These are phyloP conservation scores for Trachelus stipa DNA, from an alignment of 2,888 invertebrate species.

Conservation along the genomic window DNA sequence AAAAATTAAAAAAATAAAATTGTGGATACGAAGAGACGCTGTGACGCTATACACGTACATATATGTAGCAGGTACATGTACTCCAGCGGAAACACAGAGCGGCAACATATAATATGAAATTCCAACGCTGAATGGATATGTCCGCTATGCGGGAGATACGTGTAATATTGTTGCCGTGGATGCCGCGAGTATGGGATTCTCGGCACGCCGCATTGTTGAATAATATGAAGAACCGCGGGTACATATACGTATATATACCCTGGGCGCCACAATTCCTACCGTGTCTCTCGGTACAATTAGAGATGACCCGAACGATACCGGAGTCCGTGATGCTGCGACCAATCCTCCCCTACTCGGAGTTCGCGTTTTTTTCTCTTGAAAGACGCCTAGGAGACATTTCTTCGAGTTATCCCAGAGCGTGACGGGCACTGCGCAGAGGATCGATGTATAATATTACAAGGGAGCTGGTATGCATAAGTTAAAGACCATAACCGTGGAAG, in stretches of 20 bases:
- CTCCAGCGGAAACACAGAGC: neutral
- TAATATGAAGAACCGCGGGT: constrained; percentile 37
- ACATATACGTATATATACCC: constrained; percentile 10
- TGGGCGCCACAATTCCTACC: constrained; percentile 40
- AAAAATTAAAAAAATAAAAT: neutral
- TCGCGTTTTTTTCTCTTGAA: constrained; percentile 13
- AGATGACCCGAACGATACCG: constrained; percentile 44
- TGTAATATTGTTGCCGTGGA: constrained; percentile 20
- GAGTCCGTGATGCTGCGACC: constrained; percentile 14
- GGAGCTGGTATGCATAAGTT: neutral
- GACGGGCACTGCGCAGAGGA: neutral
- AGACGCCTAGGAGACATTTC: neutral
- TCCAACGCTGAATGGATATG: constrained; percentile 22
- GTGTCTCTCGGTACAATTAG: constrained; percentile 43
- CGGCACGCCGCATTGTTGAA: constrained; percentile 28
- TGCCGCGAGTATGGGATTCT: constrained; percentile 12
- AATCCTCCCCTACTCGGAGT: constrained; percentile 1
- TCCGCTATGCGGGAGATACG: constrained; percentile 23
- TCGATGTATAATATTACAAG: neutral
- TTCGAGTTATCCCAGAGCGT: neutral
- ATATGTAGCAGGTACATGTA: too few relatives aligned
- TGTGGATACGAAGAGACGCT: neutral
- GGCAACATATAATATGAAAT: constrained; percentile 21
- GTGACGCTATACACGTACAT: too few relatives aligned
- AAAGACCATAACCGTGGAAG: neutral